These are phyloP conservation scores for Pogona vitticeps DNA, from an alignment of 2,113 vertebrate species.

Conservation along the genomic window DNA sequence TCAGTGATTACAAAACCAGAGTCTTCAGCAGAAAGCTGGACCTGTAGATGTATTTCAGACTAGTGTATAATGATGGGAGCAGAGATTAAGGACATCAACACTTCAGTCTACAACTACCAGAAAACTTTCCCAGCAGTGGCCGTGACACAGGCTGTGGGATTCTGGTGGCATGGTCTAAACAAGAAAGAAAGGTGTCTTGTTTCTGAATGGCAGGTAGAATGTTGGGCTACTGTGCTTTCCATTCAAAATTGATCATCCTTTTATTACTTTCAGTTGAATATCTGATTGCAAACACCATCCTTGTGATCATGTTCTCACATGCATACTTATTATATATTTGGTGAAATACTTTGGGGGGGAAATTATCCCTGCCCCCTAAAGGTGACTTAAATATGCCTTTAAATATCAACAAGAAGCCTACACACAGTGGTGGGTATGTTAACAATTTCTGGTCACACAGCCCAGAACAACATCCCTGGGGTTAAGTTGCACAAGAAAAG, in stretches of 20 bases:
- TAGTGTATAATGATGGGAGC: background rate
- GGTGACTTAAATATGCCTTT: background rate
- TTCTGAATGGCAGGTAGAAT: too few relatives aligned
- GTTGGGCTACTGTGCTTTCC: background rate
- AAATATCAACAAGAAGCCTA: background rate
- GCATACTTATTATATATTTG: background rate
- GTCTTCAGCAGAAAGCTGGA: background rate
- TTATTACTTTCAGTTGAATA: background rate
- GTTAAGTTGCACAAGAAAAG: background rate
- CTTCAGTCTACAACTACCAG: too few relatives aligned
- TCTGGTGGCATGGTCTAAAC: too few relatives aligned
- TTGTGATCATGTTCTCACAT: background rate
- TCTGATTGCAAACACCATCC: background rate
- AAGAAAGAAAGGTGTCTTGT: too few relatives aligned
- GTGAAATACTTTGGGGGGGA: background rate
- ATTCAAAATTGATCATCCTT: background rate
- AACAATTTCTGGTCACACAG: background rate
- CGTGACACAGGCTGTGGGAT: too few relatives aligned
- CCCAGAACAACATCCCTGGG: background rate
- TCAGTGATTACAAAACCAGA: background rate
- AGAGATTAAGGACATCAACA: too few relatives aligned
- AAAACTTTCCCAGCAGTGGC: too few relatives aligned
- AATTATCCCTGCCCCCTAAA: background rate
- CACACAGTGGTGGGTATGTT: background rate
- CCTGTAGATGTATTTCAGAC: background rate